Evolutionary conservation across 1,140 invertebrate genomes (phyloP).

Genomic region (Riptortus pedestris): DNA sequence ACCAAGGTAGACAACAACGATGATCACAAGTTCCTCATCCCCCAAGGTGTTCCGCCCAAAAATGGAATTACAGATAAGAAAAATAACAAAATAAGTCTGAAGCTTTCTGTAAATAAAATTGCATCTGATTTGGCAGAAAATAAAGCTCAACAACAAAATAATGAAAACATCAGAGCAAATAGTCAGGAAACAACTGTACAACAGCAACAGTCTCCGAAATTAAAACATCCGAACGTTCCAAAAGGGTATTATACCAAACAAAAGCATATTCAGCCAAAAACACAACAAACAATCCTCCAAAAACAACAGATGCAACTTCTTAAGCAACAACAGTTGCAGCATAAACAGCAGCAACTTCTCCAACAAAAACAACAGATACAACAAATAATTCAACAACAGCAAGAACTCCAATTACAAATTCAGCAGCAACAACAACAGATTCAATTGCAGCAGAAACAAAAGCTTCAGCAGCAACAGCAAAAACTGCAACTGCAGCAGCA

Average conservation of each 20-base stretch:
- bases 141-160: slow-evolving; percentile 4
- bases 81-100: slow-evolving; percentile 16
- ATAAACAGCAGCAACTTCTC: slow-evolving; percentile 4
- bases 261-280: background rate
- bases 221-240: background rate
- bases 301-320: background rate
- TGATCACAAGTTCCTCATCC: background rate
- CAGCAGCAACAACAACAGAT: background rate
- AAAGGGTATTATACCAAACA: background rate
- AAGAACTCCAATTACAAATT: background rate
- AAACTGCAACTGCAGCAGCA: background rate
- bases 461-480: background rate
- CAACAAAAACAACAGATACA: slow-evolving; percentile 5
- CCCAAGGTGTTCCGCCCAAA: background rate
- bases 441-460: background rate
- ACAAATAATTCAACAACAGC: background rate
- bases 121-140: slow-evolving; percentile 22
- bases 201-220: background rate
- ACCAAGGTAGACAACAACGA: slow-evolving; percentile 1
- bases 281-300: background rate
- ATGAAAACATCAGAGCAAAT: background rate
- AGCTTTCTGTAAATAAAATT: slow-evolving; percentile 24
- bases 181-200: background rate
- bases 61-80: background rate
- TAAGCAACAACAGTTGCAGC: background rate